Percentiles rank a stretch among this genome's conserved stretches.
Conservation (phyloP, 1,140 invertebrate genomes). For the Nasonia giraulti region DNA sequence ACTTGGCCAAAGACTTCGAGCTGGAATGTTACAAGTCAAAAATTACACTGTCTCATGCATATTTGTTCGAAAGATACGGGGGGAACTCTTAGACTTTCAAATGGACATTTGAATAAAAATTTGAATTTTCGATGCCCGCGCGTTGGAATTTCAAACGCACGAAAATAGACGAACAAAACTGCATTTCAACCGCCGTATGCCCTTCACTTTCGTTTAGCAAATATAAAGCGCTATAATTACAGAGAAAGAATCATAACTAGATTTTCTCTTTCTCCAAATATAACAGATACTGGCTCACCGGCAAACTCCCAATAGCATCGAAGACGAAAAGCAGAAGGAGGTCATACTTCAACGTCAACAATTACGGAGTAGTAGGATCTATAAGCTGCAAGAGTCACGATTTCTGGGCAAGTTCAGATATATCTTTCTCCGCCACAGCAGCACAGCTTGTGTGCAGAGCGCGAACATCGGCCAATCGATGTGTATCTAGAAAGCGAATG, state of each 20-base stretch:
- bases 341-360: conserved; percentile 7
- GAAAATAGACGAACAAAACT: background rate
- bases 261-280: too few species aligned
- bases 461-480: background rate
- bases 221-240: too few species aligned
- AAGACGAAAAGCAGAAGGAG: background rate
- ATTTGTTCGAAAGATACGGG: background rate
- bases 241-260: too few species aligned
- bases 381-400: conserved; percentile 10
- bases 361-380: conserved; percentile 6
- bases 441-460: background rate
- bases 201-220: background rate
- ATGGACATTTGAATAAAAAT: background rate
- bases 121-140: background rate
- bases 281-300: background rate
- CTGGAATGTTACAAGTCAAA: background rate
- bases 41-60: background rate
- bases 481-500: background rate
- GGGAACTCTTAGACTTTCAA: background rate
- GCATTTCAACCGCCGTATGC: background rate
- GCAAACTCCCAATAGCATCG: background rate
- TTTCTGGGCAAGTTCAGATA: conserved; percentile 15
- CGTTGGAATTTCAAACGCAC: background rate
- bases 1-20: too few species aligned
- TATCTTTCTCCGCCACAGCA: background rate